phyloP scores from a whole-genome alignment of 2,888 invertebrate species.

The Anodontia alba region DNA sequence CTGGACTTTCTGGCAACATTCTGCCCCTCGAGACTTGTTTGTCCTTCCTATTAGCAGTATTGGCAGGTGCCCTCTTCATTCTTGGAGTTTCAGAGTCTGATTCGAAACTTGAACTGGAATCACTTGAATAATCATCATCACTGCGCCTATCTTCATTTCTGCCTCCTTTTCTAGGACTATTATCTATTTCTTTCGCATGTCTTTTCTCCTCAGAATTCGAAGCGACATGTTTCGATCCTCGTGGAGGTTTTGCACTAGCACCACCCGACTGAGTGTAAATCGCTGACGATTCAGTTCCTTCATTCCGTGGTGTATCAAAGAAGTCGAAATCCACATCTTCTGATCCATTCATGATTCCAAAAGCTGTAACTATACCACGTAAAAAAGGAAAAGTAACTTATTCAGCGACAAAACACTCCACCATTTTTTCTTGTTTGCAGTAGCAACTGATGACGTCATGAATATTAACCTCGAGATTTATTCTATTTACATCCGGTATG shows the following conservation, averaged over 20 bases:
- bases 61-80: conserved; percentile 36
- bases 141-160: background rate
- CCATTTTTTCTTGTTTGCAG: conserved; percentile 68
- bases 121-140: conserved; percentile 40
- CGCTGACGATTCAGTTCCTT: conserved; percentile 15
- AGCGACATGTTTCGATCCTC: too few species aligned
- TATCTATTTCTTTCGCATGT: background rate
- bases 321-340: conserved; percentile 75
- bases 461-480: conserved; percentile 48
- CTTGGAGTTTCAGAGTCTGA: conserved; percentile 47
- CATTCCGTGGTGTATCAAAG: conserved; percentile 68
- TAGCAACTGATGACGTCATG: conserved; percentile 75
- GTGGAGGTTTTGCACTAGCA: background rate
- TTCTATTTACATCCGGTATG: background rate
- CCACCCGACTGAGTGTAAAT: background rate
- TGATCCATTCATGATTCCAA: conserved; percentile 9
- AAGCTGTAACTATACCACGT: background rate
- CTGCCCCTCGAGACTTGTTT: conserved; percentile 8
- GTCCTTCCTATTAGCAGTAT: background rate
- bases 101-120: conserved; percentile 34
- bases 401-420: background rate
- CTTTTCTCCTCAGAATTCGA: background rate
- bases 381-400: background rate
- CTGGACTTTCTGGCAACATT: conserved; percentile 28
- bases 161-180: background rate